A percentile compares a stretch with the other conserved stretches of the same genome.
Evolutionary conservation across 2,113 vertebrate species (phyloP).

Genomic region (Pterocles burchelli): DNA sequence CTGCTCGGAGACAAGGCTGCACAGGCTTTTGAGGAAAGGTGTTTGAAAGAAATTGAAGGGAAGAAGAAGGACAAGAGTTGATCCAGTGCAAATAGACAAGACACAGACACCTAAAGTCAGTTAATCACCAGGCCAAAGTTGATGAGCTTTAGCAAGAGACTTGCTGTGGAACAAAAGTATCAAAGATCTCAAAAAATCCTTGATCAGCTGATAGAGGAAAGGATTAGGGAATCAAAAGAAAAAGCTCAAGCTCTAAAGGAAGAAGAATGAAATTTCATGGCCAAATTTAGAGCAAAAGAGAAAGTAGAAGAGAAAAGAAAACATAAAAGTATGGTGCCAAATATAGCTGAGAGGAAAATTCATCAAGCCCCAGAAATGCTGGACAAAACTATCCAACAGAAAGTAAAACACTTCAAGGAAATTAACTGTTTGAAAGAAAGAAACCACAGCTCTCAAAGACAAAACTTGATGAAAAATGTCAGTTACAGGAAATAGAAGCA

Average conservation of each 20-base stretch:
- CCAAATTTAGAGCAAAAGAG: neutral
- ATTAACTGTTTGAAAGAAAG: neutral
- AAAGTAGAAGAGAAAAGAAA: neutral
- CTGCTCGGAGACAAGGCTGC: neutral
- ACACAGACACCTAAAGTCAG: neutral
- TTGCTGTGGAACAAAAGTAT: neutral
- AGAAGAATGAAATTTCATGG: neutral
- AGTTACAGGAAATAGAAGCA: neutral
- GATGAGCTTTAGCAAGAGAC: neutral
- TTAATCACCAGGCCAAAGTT: constrained; percentile 1
- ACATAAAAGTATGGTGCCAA: neutral
- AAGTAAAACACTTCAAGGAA: neutral
- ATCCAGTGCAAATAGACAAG: neutral
- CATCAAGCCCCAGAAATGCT: constrained; percentile 17
- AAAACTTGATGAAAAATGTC: constrained; percentile 2
- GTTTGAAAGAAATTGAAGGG: neutral
- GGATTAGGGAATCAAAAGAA: constrained; percentile 4
- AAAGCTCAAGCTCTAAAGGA: neutral
- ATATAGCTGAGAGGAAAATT: constrained; percentile 19
- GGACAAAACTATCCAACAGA: neutral
- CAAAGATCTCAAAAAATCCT: constrained; percentile 37
- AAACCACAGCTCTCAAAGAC: neutral
- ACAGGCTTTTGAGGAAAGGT: neutral
- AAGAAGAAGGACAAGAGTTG: neutral
- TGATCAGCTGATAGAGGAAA: neutral